phyloP scores from a whole-genome alignment of 1,140 invertebrate genomes.

The Lasaia peninsularis region DNA sequence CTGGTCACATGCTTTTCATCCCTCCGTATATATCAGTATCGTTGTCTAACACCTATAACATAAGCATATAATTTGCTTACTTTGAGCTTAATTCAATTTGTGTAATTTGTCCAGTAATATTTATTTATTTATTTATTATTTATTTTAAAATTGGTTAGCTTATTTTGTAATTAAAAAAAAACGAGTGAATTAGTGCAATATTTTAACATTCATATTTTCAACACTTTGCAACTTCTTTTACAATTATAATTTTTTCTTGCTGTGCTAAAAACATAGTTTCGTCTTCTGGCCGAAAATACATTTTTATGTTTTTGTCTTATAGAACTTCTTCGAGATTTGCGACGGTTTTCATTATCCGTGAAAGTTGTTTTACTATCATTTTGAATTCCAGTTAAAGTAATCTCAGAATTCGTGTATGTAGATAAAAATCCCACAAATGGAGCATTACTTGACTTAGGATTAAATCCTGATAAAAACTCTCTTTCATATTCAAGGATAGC shows the following conservation, averaged over 20 bases:
- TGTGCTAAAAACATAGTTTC: constrained; percentile 20
- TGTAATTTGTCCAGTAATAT: no score
- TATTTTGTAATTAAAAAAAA: no score
- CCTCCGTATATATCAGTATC: no score
- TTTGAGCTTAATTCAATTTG: no score
- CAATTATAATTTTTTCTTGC: constrained; percentile 15
- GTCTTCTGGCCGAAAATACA: constrained; percentile 37
- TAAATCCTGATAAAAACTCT: constrained; percentile 34
- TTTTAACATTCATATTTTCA: no score
- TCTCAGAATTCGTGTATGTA: constrained; percentile 22
- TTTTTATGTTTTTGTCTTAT: constrained; percentile 44
- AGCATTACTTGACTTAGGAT: constrained; percentile 28
- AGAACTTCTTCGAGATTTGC: constrained; percentile 34
- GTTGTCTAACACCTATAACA: no score
- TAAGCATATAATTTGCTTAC: no score
- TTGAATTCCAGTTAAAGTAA: constrained; percentile 14
- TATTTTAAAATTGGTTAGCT: no score
- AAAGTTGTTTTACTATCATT: background rate
- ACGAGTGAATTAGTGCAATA: no score
- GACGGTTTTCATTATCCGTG: constrained; percentile 10
- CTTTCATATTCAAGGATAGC: background rate
- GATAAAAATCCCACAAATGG: constrained; percentile 33
- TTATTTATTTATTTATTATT: no score
- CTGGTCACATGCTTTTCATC: no score
- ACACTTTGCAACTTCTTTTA: constrained; percentile 17